Evolutionary conservation across 1,140 invertebrate genomes (phyloP).

Genomic region (Ceratina japonica): DNA sequence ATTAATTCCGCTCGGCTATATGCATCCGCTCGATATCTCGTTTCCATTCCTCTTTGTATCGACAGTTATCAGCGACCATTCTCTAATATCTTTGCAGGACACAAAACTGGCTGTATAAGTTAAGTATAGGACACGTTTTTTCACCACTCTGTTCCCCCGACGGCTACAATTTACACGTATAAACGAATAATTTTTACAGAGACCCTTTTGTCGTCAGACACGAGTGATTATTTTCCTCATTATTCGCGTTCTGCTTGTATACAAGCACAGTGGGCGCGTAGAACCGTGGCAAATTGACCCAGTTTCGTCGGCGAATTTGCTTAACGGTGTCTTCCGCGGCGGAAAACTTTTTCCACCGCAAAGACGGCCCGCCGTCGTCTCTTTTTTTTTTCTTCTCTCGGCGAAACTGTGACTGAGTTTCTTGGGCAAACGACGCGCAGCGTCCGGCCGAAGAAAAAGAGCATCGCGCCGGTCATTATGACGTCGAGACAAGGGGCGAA

Average conservation of each 20-base stretch:
- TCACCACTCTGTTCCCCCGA: too few relatives aligned
- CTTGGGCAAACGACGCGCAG: background rate
- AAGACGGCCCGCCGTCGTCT: background rate
- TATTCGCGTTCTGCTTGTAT: too few relatives aligned
- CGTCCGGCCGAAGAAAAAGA: slow-evolving; percentile 3
- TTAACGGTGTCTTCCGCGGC: slow-evolving; percentile 5
- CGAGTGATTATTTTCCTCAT: too few relatives aligned
- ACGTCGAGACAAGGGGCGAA: slow-evolving; percentile 4
- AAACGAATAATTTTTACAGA: too few relatives aligned
- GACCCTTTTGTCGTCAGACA: too few relatives aligned
- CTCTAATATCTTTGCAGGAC: too few relatives aligned
- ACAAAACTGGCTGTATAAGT: too few relatives aligned
- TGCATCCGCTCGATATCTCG: background rate
- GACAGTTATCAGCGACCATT: too few relatives aligned
- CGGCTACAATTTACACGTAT: too few relatives aligned
- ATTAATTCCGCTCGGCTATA: slow-evolving; percentile 17
- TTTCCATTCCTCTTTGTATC: too few relatives aligned
- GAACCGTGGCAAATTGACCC: background rate
- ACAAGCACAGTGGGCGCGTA: background rate
- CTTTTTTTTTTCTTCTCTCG: background rate
- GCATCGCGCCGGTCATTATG: slow-evolving; percentile 18
- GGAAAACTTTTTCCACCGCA: background rate
- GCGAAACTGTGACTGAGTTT: background rate
- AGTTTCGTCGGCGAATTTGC: background rate
- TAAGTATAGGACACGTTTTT: too few relatives aligned